A percentile compares a stretch with the other conserved stretches of the same genome.
Evolutionary conservation across 1,140 invertebrate species (phyloP).

Genomic region (Drosophila truncata): DNA sequence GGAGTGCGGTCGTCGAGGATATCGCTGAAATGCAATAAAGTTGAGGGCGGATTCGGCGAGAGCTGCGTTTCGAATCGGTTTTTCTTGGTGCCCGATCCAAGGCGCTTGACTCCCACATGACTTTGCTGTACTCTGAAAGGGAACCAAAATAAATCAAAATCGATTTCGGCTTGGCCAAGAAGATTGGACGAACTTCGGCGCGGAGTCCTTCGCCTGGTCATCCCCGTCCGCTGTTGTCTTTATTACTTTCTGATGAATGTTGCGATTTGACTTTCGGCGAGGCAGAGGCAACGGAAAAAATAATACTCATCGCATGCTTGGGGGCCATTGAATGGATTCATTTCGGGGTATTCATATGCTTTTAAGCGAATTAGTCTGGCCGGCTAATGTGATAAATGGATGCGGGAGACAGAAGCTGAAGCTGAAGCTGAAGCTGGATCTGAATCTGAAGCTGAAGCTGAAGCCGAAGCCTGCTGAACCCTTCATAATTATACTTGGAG

Average conservation of each 20-base stretch:
- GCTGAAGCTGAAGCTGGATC: background rate
- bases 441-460: conserved; percentile 2
- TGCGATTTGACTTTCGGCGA: conserved; percentile 36
- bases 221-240: conserved; percentile 27
- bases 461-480: conserved; percentile 29
- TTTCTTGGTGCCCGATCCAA: conserved; percentile 2
- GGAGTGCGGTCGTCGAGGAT: conserved; percentile 25
- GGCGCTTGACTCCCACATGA: background rate
- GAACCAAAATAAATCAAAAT: conserved; percentile 14
- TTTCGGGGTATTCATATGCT: conserved; percentile 53
- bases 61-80: conserved; percentile 4
- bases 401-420: conserved; percentile 9
- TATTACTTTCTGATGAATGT: conserved; percentile 57
- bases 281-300: conserved; percentile 16
- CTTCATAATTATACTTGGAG: conserved; percentile 58
- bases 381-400: conserved; percentile 71
- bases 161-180: conserved; percentile 16
- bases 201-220: background rate
- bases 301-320: conserved; percentile 46
- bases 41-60: conserved; percentile 55
- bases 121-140: conserved; percentile 1
- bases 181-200: conserved; percentile 7
- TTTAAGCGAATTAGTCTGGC: conserved; percentile 72
- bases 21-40: conserved; percentile 76
- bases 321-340: conserved; percentile 46